These are phyloP conservation scores for Auanema sp. DNA, from an alignment of 2,888 invertebrate species.

Conservation along the genomic window DNA sequence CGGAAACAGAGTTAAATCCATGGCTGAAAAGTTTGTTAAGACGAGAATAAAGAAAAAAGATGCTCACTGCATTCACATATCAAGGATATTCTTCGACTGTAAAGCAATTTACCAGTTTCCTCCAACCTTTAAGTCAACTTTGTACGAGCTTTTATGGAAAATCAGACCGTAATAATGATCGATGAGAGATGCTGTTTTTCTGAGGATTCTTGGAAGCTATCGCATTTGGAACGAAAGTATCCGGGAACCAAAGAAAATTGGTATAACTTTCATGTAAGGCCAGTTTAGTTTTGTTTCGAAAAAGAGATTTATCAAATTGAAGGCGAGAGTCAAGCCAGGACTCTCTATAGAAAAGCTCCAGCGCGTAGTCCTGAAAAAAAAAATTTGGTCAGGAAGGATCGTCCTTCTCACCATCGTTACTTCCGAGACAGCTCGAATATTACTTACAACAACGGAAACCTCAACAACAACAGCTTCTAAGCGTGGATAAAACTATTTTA, in stretches of 20 bases:
- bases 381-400: neutral
- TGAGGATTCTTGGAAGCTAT: conserved; percentile 61
- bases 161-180: conserved; percentile 46
- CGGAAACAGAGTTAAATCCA: conserved; percentile 56
- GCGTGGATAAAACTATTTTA: conserved; percentile 12
- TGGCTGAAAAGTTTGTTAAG: conserved; percentile 26
- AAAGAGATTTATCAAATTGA: conserved; percentile 45
- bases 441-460: conserved; percentile 59
- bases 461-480: conserved; percentile 52
- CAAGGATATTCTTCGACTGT: conserved; percentile 55
- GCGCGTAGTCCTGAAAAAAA: conserved; percentile 50
- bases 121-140: conserved; percentile 34
- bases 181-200: conserved; percentile 59
- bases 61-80: conserved; percentile 55
- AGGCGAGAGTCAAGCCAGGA: conserved; percentile 57
- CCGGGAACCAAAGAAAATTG: conserved; percentile 60
- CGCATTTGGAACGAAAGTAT: conserved; percentile 61
- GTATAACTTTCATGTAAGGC: conserved; percentile 61
- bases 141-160: neutral
- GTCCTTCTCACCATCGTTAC: conserved; percentile 54
- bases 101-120: conserved; percentile 49
- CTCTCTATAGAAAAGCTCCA: conserved; percentile 62
- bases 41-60: conserved; percentile 26
- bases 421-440: conserved; percentile 61
- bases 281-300: conserved; percentile 58